A percentile compares a stretch with the other conserved stretches of the same genome.
phyloP scores from a whole-genome alignment of 1,140 invertebrate genomes.

The Cydia pomonella region DNA sequence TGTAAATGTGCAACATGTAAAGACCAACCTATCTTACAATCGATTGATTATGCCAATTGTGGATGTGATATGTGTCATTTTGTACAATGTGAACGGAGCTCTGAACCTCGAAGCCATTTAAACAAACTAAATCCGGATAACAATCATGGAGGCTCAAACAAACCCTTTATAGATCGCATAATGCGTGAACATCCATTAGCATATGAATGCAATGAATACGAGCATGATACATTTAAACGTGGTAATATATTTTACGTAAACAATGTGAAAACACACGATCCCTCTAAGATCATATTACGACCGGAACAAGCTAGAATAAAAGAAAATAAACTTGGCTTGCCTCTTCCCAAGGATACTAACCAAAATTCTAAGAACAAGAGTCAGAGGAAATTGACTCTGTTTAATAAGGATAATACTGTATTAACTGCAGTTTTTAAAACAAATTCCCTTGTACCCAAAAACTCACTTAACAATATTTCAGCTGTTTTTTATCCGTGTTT shows the following conservation, averaged over 20 bases:
- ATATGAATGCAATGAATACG: not conserved
- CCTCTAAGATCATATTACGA: not conserved
- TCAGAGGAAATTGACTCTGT: not conserved
- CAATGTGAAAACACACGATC: not conserved
- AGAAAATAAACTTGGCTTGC: not conserved
- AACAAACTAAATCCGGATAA: not conserved
- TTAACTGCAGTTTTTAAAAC: not conserved
- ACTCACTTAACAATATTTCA: not conserved
- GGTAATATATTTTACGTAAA: not conserved
- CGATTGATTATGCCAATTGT: constrained; percentile 33
- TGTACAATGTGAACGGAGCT: constrained; percentile 40
- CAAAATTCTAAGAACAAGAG: not conserved
- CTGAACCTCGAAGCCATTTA: not conserved
- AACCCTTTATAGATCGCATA: not conserved
- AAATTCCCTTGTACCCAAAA: not conserved
- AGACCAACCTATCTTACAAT: constrained; percentile 36
- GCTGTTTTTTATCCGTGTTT: not conserved
- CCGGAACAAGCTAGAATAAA: not conserved
- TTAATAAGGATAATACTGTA: not conserved
- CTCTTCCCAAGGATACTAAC: not conserved
- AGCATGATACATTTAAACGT: not conserved
- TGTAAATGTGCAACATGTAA: constrained; percentile 51
- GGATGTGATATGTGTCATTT: constrained; percentile 46
- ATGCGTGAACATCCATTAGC: not conserved
- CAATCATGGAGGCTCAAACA: not conserved